Evolutionary conservation across 2,113 vertebrate genomes (phyloP), one percentile per base, ranked within the genome.

Genomic region (Pluvianellus socialis): DNA sequence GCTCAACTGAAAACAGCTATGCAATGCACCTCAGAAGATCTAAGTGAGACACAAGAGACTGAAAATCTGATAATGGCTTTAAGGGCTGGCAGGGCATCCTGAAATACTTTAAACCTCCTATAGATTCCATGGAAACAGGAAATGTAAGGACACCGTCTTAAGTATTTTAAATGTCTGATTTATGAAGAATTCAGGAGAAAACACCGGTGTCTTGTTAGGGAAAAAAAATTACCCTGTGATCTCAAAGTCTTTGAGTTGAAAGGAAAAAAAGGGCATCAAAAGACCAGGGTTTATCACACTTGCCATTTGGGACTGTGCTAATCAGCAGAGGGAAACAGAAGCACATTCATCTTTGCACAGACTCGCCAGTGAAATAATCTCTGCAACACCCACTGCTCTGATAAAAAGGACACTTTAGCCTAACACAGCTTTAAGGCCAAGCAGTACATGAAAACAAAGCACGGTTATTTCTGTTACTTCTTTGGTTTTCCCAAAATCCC

Each of bases 261-360:
- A 92, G 94, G 94, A 49, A 86, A 74, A 93, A 97, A 79, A 66
- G 77, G 62, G 96, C 97, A 98, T 98, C 97, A 98, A 98, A 98
- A 98, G 97, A 97, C 83, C 89, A 86, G 96, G 97, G 95, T 98
- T 99, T 99, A 98, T 99, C 98, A 98, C 92, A 96, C 87, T 96
- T 97, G 97, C 98, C 98, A 98, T 98, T 98, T 98, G 98, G 98
- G 96, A 98, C 98, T 95, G 96, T 96, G 82, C 81, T 98, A 98
- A 98, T 98, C 98, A 99, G 94, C 98, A 97, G 97, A 97, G 97
- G 98, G 97, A 98, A 98, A 98, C 97, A 98, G 97, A 98, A 97
- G 98, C 95, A 97, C 97, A 98, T 99, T 98, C 98, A 99, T 99
- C 97, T 98, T 97, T 97, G 98, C 96, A 98, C 96, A 96, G 94